phyloP scores from a whole-genome alignment of 1,140 invertebrate genomes.

The Rhizoglyphus robini region DNA sequence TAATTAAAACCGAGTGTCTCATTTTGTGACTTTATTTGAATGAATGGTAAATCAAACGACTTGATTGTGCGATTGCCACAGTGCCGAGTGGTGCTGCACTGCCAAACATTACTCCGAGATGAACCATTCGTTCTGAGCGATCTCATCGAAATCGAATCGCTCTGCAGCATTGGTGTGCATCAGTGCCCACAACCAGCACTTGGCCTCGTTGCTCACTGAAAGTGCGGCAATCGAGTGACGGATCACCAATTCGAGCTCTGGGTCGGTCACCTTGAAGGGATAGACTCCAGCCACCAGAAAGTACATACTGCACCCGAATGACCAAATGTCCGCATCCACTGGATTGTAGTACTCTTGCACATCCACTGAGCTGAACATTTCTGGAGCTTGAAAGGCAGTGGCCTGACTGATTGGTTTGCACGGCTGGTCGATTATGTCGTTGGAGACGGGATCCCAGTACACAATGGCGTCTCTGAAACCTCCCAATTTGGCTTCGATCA shows the following conservation, averaged over 20 bases:
- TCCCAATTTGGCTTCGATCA: neutral
- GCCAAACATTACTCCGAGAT: too few relatives aligned
- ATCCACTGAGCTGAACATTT: neutral
- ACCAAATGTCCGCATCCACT: neutral
- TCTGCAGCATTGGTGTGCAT: neutral
- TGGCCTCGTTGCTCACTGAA: neutral
- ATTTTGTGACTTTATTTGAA: too few relatives aligned
- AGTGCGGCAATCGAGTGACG: neutral
- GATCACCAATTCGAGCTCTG: neutral
- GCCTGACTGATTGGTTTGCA: neutral
- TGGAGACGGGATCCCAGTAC: neutral
- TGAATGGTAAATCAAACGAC: too few relatives aligned
- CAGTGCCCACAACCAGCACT: neutral
- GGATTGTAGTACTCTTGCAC: neutral
- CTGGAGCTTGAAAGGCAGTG: neutral
- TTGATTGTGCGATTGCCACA: too few relatives aligned
- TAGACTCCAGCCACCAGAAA: neutral
- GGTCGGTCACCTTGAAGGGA: neutral
- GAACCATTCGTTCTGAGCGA: neutral
- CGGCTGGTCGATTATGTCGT: neutral
- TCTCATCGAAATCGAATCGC: neutral
- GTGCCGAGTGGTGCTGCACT: too few relatives aligned
- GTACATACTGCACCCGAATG: neutral
- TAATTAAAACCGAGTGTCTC: too few relatives aligned
- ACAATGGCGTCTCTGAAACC: neutral